Evolutionary conservation across 1,140 invertebrate genomes (phyloP).

Genomic region (Brachionus asplanchnoidis): DNA sequence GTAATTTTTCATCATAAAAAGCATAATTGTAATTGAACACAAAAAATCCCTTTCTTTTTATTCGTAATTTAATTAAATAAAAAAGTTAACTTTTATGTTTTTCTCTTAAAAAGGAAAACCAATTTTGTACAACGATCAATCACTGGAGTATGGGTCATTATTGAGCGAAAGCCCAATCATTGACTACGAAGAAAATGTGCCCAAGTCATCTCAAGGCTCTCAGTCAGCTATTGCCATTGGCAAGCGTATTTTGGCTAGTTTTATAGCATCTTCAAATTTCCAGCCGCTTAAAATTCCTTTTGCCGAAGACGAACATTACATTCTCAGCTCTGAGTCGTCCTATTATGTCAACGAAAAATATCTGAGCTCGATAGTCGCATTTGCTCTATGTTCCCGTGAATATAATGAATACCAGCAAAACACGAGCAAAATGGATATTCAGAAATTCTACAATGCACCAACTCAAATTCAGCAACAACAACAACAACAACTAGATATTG

Average conservation of each 20-base stretch:
- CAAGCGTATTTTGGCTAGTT: slow-evolving; percentile 43
- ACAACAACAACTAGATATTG: not conserved
- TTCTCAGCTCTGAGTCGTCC: slow-evolving; percentile 63
- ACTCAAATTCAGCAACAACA: not conserved
- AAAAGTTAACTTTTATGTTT: not conserved
- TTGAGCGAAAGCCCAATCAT: not conserved
- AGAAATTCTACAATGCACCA: not conserved
- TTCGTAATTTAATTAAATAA: not conserved
- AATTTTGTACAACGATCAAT: not conserved
- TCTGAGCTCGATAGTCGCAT: slow-evolving; percentile 81
- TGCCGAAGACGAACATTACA: slow-evolving; percentile 63
- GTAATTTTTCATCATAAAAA: too few relatives aligned
- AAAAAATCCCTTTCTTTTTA: too few relatives aligned
- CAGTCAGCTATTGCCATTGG: not conserved
- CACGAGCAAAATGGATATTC: not conserved
- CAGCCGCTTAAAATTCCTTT: slow-evolving; percentile 58
- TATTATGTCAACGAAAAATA: slow-evolving; percentile 77
- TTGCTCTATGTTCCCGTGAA: slow-evolving; percentile 68
- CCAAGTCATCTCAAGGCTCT: not conserved
- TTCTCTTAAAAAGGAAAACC: not conserved
- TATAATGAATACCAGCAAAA: slow-evolving; percentile 60
- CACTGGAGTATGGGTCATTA: not conserved
- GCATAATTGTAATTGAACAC: too few relatives aligned
- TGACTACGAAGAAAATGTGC: not conserved
- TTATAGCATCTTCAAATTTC: slow-evolving; percentile 38